Conservation (phyloP, 1,140 invertebrate species). For the Wasmannia auropunctata region DNA sequence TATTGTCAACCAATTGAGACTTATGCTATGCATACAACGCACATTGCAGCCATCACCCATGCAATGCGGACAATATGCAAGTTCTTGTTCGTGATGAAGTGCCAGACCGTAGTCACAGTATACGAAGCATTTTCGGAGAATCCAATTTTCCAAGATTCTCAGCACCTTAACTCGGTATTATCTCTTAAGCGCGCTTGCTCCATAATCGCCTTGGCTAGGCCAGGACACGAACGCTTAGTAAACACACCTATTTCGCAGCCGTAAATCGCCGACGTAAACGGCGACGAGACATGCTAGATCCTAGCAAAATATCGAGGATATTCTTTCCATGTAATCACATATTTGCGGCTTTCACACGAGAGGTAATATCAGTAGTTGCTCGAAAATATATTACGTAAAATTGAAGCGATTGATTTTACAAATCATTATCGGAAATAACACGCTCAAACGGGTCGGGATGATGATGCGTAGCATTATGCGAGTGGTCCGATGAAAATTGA, state of each 20-base stretch:
- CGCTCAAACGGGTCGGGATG: not conserved
- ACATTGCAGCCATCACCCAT: not conserved
- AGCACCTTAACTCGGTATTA: conserved; percentile 67
- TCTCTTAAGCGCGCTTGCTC: conserved; percentile 68
- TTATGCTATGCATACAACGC: not conserved
- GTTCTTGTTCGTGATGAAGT: conserved; percentile 23
- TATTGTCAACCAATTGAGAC: not conserved
- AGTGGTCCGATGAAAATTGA: conserved; percentile 15
- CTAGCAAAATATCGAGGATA: conserved; percentile 51
- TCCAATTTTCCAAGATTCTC: conserved; percentile 73
- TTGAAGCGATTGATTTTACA: not conserved
- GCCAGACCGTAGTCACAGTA: conserved; percentile 18
- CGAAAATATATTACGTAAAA: conserved; percentile 9
- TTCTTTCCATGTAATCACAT: conserved; percentile 27
- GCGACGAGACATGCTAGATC: conserved; percentile 8
- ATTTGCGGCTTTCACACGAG: not conserved
- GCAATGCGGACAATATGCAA: conserved; percentile 33
- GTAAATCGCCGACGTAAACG: conserved; percentile 60
- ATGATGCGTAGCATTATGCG: not conserved
- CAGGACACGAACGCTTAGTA: conserved; percentile 65
- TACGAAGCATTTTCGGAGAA: conserved; percentile 62
- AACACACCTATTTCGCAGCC: conserved; percentile 62
- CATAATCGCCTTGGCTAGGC: conserved; percentile 59
- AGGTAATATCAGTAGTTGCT: not conserved
- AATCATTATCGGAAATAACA: conserved; percentile 37